phyloP scores from a whole-genome alignment of 2,888 invertebrate species.

The Lepidocyrtinus sp. region DNA sequence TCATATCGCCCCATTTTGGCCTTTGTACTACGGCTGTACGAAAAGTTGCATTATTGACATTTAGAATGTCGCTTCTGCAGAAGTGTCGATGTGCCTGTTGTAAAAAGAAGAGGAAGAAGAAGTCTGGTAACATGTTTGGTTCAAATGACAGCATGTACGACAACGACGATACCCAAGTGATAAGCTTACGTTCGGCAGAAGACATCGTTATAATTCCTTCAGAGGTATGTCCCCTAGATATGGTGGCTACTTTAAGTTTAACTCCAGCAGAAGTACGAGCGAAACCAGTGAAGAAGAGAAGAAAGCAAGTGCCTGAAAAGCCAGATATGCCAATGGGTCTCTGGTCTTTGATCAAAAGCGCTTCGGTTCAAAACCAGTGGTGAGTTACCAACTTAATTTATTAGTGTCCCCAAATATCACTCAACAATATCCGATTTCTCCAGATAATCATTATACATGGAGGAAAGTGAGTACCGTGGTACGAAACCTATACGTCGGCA shows the following conservation, averaged over 20 bases:
- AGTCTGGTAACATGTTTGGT: no score
- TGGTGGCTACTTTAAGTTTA: constrained; percentile 24
- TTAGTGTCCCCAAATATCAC: no score
- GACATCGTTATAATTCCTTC: constrained; percentile 24
- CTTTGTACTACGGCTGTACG: no score
- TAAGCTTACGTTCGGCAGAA: not conserved
- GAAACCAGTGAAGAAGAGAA: constrained; percentile 72
- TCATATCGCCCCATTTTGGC: no score
- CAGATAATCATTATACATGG: constrained; percentile 95
- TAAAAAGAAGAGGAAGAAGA: constrained; percentile 11
- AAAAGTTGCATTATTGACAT: not conserved
- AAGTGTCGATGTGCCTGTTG: constrained; percentile 29
- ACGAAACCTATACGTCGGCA: constrained; percentile 99
- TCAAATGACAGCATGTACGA: no score
- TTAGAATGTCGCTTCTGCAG: not conserved
- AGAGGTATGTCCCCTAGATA: constrained; percentile 24
- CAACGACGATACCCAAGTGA: no score
- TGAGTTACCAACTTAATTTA: no score
- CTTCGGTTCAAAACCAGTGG: constrained; percentile 74
- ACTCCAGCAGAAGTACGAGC: not conserved
- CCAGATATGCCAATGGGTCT: constrained; percentile 95
- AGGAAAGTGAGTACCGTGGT: constrained; percentile 98
- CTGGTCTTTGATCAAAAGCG: no score
- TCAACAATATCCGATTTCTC: no score
- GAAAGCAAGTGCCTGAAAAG: constrained; percentile 89